phyloP scores from a whole-genome alignment of 2,888 invertebrate genomes.

The Notocelia uddmanniana region DNA sequence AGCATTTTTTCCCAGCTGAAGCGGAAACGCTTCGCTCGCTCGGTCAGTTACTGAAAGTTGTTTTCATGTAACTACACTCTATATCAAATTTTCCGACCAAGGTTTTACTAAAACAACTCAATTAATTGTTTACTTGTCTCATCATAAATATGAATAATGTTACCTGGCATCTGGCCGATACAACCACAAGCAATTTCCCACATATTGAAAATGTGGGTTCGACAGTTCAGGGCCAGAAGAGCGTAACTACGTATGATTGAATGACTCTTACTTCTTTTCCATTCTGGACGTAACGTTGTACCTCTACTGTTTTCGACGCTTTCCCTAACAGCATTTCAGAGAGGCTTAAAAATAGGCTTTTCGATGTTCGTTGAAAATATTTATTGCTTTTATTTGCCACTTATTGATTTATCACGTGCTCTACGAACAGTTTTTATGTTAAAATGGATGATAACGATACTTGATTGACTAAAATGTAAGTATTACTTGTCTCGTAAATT shows the following conservation, averaged over 20 bases:
- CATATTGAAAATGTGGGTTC: slow-evolving; percentile 7
- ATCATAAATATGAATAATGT: slow-evolving; percentile 1
- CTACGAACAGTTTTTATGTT: background rate
- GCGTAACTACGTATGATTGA: background rate
- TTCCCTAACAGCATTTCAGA: slow-evolving; percentile 29
- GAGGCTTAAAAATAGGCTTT: slow-evolving; percentile 32
- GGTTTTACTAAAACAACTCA: background rate
- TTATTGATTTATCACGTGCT: slow-evolving; percentile 1
- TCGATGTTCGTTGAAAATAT: slow-evolving; percentile 5
- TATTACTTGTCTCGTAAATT: background rate
- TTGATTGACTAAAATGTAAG: background rate
- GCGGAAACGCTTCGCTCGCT: too few relatives aligned
- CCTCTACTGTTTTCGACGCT: slow-evolving; percentile 15
- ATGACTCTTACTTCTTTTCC: background rate
- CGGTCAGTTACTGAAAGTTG: too few relatives aligned
- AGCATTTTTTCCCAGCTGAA: too few relatives aligned
- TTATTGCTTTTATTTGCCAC: slow-evolving; percentile 28
- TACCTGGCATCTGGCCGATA: background rate
- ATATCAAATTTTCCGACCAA: background rate
- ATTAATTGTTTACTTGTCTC: background rate
- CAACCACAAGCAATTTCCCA: slow-evolving; percentile 13
- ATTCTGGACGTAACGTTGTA: background rate
- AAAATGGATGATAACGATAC: background rate
- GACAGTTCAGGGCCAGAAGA: background rate
- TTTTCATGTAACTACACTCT: background rate